These are phyloP conservation scores for Athripsodes cinereus DNA, from an alignment of 2,888 invertebrate species.

Conservation along the genomic window DNA sequence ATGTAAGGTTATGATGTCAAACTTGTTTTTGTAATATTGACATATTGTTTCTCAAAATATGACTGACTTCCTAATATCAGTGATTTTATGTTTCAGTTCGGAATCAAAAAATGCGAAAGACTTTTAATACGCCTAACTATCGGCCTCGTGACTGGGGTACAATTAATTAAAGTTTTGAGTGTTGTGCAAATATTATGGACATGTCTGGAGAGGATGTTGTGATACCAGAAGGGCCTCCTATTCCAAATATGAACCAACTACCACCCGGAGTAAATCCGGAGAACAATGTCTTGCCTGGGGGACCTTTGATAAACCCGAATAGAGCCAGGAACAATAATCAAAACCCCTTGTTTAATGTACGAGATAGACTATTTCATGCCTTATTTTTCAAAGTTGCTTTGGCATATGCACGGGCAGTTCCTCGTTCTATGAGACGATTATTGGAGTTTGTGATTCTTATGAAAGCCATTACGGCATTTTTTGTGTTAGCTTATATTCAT, in stretches of 20 bases:
- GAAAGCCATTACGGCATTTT: slow-evolving; percentile 75
- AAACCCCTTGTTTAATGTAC: slow-evolving; percentile 76
- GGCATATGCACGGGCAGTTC: slow-evolving; percentile 87
- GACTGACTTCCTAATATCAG: neutral
- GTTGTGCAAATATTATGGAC: slow-evolving; percentile 2
- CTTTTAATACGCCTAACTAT: neutral
- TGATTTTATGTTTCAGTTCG: slow-evolving; percentile 10
- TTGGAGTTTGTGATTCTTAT: slow-evolving; percentile 78
- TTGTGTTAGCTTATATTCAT: slow-evolving; percentile 91
- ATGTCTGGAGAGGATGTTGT: slow-evolving; percentile 20
- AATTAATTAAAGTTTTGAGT: slow-evolving; percentile 8
- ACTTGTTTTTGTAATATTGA: slow-evolving; percentile 8
- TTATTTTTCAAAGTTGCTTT: slow-evolving; percentile 89
- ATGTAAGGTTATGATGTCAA: slow-evolving; percentile 12
- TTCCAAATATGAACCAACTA: slow-evolving; percentile 36
- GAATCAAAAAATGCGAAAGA: slow-evolving; percentile 17
- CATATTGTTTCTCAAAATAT: neutral
- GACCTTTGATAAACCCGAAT: slow-evolving; percentile 50
- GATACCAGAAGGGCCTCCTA: slow-evolving; percentile 11
- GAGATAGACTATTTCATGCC: slow-evolving; percentile 91
- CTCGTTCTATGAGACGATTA: slow-evolving; percentile 71
- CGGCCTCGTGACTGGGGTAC: slow-evolving; percentile 11
- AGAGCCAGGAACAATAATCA: slow-evolving; percentile 56
- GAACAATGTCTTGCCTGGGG: slow-evolving; percentile 49
- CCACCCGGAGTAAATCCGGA: slow-evolving; percentile 49